Evolutionary conservation across 2,797 vertebrate species (phyloP), one percentile per base, ranked within the genome.

Genomic region (Ctenopoma multispine): DNA sequence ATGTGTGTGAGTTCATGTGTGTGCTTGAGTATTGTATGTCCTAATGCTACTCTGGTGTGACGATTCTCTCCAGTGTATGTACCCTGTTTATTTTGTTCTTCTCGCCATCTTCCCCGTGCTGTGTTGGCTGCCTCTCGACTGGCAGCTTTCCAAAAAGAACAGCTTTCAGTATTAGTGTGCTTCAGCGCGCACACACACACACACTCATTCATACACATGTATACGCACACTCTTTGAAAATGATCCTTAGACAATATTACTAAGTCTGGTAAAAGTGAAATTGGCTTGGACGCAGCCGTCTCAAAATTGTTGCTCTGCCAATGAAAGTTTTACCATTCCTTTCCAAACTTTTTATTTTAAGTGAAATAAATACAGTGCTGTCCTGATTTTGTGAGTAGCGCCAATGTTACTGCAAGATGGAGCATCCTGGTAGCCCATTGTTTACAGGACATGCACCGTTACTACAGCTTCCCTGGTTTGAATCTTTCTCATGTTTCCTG

Each of bases 81-180:
- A 75, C 62, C 56, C 83, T 87, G 68, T 87, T 89, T 87, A 82
- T 83, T 91, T 88, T 86, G 83, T 86, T 88, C 80, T 80, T 79
- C 77, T 76, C 69, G 80, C 79, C 60, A 83, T 84, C 81, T 86
- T 86, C 47, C 67, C 74, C 8, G 3, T 72, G 72, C 70, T 80
- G 76, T 77, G 82, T 72, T 87, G 84, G 79, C 79, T 85, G 74
- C 23, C 68, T 77, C 69, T 77, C 64, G 14, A 69, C 62, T 90
- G 87, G 85, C 81, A 71, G 48, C 41, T 56, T 63, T 90, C 86
- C 86, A 91, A 75, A 68, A 68, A 34, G 75, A 87, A 79, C 77
- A 76, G 80, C 84, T 89, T 87, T 81, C 82, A 85, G 75, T 79
- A 82, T 83, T 74, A 80, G 80, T 66, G 69, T 74, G 64, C 75